Base-by-base conservation (phyloP, 1,140 invertebrate genomes). In the Paraescarpia echinospica region DNA sequence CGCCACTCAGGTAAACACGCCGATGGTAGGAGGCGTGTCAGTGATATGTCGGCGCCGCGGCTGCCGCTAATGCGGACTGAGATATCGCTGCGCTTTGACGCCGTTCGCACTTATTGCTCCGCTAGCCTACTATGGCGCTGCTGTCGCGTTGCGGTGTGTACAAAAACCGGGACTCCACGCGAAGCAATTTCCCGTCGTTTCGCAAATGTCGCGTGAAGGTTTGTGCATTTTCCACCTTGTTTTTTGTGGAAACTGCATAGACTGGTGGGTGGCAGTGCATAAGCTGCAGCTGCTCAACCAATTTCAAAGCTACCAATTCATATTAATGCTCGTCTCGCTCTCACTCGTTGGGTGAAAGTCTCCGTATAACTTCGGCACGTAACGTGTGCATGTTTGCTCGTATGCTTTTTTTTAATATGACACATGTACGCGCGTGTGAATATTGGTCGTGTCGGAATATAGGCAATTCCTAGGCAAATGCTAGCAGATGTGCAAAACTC, bases 161-260 rank as follows among this genome's bases (percentile, higher is more conserved):
- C 9, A 77, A 77, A 77, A 77, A 12, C 8, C 59, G 59, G 59
- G 59, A 77, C 22, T 31, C 22, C 59, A 14, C 27, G 27, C 27
- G 59, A 77, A 77, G 22, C 14, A 6, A 77, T 77, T 77, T 77
- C 59, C 59, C 59, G 90, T 93, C 34, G 34, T 92, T n/a, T 35
- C 59, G 59, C 27, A 77, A 18, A 77, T 77, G 59, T 77, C 59
- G 14, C 27, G 59, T 77, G 59, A 5, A 77, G 27, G 14, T 77
- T 77, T 18, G 27, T 27, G 59, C 2, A 5, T 5, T 31, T 77
- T 77, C 59, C 59, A 77, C 59, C 4, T 12, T 4, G 41, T 6
- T 77, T 77, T 77, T 31, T 31, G 27, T 77, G 59, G 59, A 77
- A 77, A 77, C 59, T 4, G 41, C 12, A 77, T 18, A 12, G 59